Percentiles rank a stretch among this genome's conserved stretches.
phyloP scores from a whole-genome alignment of 1,140 invertebrate genomes.

The Babylonia areolata region DNA sequence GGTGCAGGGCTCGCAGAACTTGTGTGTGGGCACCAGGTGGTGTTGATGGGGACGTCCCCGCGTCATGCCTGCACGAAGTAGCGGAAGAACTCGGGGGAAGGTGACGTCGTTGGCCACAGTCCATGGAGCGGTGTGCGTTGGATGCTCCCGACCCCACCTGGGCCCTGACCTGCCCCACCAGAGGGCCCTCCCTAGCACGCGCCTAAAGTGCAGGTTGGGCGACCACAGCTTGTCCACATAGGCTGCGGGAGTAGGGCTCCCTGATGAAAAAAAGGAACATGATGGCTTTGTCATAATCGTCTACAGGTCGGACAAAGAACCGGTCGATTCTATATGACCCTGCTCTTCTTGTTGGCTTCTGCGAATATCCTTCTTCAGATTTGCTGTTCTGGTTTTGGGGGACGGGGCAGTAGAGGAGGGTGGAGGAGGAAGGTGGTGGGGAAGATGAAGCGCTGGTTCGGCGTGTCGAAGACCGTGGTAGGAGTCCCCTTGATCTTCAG shows the following conservation, averaged over 20 bases:
- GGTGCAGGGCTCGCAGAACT: slow-evolving; percentile 61
- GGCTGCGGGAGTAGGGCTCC: slow-evolving; percentile 65
- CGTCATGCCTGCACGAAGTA: slow-evolving; percentile 61
- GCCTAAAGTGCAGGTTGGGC: slow-evolving; percentile 67
- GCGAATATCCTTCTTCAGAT: slow-evolving; percentile 18
- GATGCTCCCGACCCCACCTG: slow-evolving; percentile 17
- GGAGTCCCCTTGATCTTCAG: neutral
- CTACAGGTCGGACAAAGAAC: slow-evolving; percentile 8
- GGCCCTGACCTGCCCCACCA: slow-evolving; percentile 51
- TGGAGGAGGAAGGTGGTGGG: slow-evolving; percentile 15
- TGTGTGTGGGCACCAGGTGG: slow-evolving; percentile 64
- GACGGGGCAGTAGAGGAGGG: slow-evolving; percentile 21
- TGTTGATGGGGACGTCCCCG: slow-evolving; percentile 50
- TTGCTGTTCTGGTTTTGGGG: slow-evolving; percentile 14
- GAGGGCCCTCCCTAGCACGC: slow-evolving; percentile 56
- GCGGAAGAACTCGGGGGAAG: slow-evolving; percentile 62
- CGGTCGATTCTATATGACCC: neutral
- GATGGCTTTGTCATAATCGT: slow-evolving; percentile 20
- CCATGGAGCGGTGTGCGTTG: no score
- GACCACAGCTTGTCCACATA: slow-evolving; percentile 69
- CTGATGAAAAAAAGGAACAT: slow-evolving; percentile 36
- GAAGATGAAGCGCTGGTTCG: slow-evolving; percentile 15
- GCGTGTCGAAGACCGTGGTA: neutral
- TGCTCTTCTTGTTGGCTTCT: neutral
- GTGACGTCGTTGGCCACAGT: slow-evolving; percentile 70